A percentile compares a stretch with the other conserved stretches of the same genome.
Evolutionary conservation across 2,797 vertebrate species (phyloP).

Genomic region (Acropternis orthonyx): DNA sequence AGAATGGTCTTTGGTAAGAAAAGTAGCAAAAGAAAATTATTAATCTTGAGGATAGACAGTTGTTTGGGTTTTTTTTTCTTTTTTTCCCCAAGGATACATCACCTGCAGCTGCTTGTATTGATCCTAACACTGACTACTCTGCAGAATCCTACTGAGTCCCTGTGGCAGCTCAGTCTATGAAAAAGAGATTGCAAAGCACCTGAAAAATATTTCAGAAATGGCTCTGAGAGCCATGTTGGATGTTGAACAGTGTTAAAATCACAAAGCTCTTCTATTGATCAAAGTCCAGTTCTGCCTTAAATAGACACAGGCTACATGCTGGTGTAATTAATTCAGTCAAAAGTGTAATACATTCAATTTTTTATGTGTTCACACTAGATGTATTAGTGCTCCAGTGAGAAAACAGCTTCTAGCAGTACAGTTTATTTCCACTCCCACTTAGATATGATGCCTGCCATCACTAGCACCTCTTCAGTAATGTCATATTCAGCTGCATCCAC

Average conservation of each 20-base stretch:
- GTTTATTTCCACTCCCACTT: neutral
- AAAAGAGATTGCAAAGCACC: neutral
- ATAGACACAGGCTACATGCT: neutral
- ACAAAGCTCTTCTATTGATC: neutral
- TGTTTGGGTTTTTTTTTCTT: rapidly evolving
- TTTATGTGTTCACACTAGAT: neutral
- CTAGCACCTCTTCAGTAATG: neutral
- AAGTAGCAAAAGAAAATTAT: neutral
- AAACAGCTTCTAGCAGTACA: neutral
- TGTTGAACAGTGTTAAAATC: neutral
- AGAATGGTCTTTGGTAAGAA: neutral
- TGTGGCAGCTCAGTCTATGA: neutral
- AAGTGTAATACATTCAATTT: neutral
- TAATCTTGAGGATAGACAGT: neutral
- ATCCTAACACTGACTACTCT: neutral
- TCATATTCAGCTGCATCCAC: neutral
- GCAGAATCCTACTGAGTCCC: neutral
- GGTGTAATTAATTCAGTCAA: neutral
- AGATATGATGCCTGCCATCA: neutral
- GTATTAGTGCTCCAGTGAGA: neutral
- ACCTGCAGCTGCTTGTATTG: neutral
- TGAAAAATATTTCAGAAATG: neutral
- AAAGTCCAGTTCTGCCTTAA: neutral
- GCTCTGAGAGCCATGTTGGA: neutral
- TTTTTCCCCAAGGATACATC: neutral